Evolutionary conservation across 2,113 vertebrate species (phyloP), one percentile per base, ranked within the genome.

Genomic region (Campylorhamphus procurvoides): DNA sequence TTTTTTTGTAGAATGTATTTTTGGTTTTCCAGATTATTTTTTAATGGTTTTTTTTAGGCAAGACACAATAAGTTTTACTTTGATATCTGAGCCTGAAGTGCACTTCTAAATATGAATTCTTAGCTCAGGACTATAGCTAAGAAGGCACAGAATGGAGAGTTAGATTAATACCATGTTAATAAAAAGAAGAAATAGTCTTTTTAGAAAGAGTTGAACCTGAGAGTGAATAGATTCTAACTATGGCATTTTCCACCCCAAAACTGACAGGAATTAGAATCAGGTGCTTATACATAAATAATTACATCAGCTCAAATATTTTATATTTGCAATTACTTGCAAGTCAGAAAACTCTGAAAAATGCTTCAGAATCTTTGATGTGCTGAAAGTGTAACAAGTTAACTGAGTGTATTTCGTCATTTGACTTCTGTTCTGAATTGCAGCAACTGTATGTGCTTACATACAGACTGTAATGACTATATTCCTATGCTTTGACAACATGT

Each of bases 191-290:
- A 89, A 69, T 39, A 63, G 5, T 28, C 7, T 47, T 69, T 60
- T 64, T 46, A 58, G 18, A 84, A 80, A 68, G 3, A 83, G 23
- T 10, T 75, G 37, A 86, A 87, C 49, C 63, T 46, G 8, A 76
- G 17, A 59, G 12, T 25, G 40, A 18, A 42, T 40, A 77, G 6
- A 72, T 50, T 72, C 68, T 55, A 89, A 47, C 52, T 20, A 50
- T 0, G 4, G 19, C 4, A 31, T n/a, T 69, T 42, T 5, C 2
- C 46, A 18, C 10, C 5, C 1, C 0, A 1, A 31, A 77, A 67
- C 2, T 37, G 25, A 28, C 1, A 80, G 23, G 27, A 78, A 69
- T 8, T 44, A 63, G 17, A 89, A 82, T 19, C 49, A 12, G 10
- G 24, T 81, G 31, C 17, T 52, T 69, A 67, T 46, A 66, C 7